phyloP scores from a whole-genome alignment of 2,113 vertebrate genomes.

The Crocuta crocuta region DNA sequence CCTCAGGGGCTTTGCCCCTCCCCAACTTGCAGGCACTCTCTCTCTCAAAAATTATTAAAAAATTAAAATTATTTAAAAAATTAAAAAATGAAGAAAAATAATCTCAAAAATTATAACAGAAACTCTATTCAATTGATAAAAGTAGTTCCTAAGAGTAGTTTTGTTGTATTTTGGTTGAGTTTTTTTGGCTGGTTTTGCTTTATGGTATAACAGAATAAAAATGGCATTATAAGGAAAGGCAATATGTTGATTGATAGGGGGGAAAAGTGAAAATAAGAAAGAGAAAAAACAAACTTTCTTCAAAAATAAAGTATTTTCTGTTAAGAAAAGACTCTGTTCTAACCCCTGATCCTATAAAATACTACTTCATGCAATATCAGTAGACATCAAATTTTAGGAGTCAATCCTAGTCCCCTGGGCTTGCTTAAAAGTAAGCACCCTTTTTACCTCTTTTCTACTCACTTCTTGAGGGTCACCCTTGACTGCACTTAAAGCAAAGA shows the following conservation, averaged over 20 bases:
- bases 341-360: conserved; percentile 10
- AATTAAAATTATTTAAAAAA: too few relatives aligned
- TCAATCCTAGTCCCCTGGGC: background rate
- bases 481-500: background rate
- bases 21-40: too few relatives aligned
- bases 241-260: background rate
- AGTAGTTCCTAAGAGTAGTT: background rate
- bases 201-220: background rate
- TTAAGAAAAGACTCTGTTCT: background rate
- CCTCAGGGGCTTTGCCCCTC: too few relatives aligned
- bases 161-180: background rate
- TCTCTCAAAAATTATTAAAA: too few relatives aligned
- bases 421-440: background rate
- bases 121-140: background rate
- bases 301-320: background rate
- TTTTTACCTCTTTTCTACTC: background rate
- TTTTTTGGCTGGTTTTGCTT: background rate
- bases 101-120: conserved; percentile 29
- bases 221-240: background rate
- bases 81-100: background rate
- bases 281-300: background rate
- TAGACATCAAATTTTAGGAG: background rate
- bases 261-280: background rate
- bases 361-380: background rate
- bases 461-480: background rate